Conservation (phyloP, 2,797 vertebrate genomes). For the Pangasius macronema region DNA sequence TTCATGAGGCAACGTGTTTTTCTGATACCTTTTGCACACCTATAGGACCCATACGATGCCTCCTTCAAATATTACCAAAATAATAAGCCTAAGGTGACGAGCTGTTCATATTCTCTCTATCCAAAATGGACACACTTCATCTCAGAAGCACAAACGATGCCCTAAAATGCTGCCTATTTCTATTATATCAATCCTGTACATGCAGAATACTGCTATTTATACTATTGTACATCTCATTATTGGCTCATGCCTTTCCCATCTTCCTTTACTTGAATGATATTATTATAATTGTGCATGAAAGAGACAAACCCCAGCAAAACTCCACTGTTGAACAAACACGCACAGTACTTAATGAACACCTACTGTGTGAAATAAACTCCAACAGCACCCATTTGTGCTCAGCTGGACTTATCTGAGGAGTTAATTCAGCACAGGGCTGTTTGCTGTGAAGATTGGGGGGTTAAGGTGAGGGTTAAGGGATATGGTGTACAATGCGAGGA, state of each 20-base stretch:
- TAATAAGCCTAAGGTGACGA: neutral
- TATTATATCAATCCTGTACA: neutral
- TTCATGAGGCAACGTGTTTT: neutral
- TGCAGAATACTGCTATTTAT: neutral
- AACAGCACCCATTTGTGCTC: neutral
- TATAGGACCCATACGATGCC: neutral
- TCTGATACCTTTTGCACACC: neutral
- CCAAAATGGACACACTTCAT: neutral
- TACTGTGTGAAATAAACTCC: neutral
- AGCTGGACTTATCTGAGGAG: conserved; percentile 14
- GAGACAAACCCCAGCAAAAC: neutral
- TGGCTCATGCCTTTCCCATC: neutral
- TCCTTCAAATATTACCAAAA: neutral
- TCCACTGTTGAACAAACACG: neutral
- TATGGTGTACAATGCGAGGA: conserved; percentile 23
- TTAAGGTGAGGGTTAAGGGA: conserved; percentile 35
- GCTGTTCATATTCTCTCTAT: neutral
- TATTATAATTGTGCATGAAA: conserved; percentile 2
- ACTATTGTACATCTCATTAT: neutral
- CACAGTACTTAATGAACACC: neutral
- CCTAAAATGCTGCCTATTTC: neutral
- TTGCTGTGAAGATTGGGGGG: conserved; percentile 17
- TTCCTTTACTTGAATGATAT: neutral
- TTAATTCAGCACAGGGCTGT: neutral
- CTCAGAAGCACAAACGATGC: neutral